A percentile compares a stretch with the other conserved stretches of the same genome.
phyloP scores from a whole-genome alignment of 2,888 invertebrate genomes.

The Oxyteleia sp. region DNA sequence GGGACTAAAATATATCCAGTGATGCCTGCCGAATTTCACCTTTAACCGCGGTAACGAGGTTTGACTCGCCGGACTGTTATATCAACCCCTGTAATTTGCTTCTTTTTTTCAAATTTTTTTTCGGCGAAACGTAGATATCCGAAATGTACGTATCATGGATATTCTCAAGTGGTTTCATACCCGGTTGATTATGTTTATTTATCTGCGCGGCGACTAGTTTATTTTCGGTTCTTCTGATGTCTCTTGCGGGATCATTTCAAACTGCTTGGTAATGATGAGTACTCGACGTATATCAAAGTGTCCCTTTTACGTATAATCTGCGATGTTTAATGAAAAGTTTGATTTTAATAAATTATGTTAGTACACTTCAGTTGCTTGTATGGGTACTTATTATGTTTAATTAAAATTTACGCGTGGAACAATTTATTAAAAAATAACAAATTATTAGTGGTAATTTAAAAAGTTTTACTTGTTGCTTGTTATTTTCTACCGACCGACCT shows the following conservation, averaged over 20 bases:
- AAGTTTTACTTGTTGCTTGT: background rate
- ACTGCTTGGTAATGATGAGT: constrained; percentile 82
- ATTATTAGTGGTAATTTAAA: background rate
- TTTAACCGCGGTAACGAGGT: constrained; percentile 64
- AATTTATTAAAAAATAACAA: background rate
- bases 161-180: constrained; percentile 79
- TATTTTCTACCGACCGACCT: constrained; percentile 9
- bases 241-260: constrained; percentile 81
- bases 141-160: constrained; percentile 58
- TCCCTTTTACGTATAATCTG: constrained; percentile 66
- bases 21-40: constrained; percentile 62
- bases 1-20: constrained; percentile 26
- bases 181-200: constrained; percentile 82
- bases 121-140: constrained; percentile 77
- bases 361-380: constrained; percentile 25
- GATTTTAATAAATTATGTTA: constrained; percentile 53
- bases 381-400: too few relatives aligned
- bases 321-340: constrained; percentile 54
- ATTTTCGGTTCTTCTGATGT: constrained; percentile 83
- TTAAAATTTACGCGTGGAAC: background rate
- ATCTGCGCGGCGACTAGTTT: constrained; percentile 74
- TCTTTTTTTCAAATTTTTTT: constrained; percentile 67
- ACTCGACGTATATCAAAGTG: constrained; percentile 71
- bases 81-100: constrained; percentile 45
- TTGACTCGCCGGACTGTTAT: constrained; percentile 48